phyloP scores from a whole-genome alignment of 2,797 vertebrate genomes.

The Phalanger gymnotis region DNA sequence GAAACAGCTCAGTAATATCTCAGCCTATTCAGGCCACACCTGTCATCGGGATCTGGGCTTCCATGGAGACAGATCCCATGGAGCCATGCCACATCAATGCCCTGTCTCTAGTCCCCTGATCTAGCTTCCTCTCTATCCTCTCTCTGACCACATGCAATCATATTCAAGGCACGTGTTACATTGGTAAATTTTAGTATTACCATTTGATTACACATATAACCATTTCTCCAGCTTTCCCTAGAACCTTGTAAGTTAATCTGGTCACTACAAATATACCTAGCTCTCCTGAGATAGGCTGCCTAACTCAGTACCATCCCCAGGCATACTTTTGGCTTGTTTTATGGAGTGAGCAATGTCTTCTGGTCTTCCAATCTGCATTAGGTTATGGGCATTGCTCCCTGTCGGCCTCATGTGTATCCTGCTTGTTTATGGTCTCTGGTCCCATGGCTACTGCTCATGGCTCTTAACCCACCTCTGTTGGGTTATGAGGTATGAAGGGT shows the following conservation, averaged over 20 bases:
- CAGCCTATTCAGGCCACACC: neutral
- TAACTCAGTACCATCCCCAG: neutral
- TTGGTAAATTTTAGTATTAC: neutral
- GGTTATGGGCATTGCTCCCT: no score
- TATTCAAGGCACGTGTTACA: neutral
- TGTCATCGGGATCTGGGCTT: neutral
- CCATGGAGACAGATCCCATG: neutral
- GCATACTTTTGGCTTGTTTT: neutral
- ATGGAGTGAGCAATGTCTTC: neutral
- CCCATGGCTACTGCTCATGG: neutral
- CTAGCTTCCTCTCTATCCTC: neutral
- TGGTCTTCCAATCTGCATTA: neutral
- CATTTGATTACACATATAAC: neutral
- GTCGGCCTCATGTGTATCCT: neutral
- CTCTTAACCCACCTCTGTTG: neutral
- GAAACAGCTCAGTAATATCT: neutral
- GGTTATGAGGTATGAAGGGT: neutral
- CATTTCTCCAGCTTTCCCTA: neutral
- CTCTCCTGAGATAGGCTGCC: neutral
- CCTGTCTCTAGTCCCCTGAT: neutral
- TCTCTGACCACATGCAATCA: neutral
- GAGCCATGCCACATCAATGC: neutral
- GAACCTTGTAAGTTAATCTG: neutral
- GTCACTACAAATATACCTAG: neutral
- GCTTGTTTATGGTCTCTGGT: neutral